Percentiles rank a stretch among this genome's conserved stretches.
phyloP scores from a whole-genome alignment of 2,797 vertebrate species.

The Sylvilagus floridanus region DNA sequence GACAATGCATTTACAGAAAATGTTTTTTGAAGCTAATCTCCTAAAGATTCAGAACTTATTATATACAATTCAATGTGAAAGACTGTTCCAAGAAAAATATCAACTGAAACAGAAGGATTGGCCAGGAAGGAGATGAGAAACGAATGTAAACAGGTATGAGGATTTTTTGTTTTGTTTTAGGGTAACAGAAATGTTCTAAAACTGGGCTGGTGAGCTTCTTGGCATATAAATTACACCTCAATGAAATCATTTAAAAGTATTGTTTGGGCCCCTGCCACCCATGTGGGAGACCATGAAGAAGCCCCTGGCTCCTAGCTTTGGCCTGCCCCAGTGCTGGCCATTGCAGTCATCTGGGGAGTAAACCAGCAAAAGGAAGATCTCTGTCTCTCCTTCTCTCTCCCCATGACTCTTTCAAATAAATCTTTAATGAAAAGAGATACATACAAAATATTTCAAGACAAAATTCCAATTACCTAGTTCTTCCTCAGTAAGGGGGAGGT shows the following conservation, averaged over 20 bases:
- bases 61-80: background rate
- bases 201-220: background rate
- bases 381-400: too few relatives aligned
- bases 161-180: background rate
- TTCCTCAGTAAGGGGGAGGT: constrained; percentile 92
- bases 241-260: background rate
- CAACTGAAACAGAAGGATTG: background rate
- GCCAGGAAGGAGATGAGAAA: background rate
- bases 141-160: background rate
- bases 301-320: too few relatives aligned
- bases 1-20: background rate
- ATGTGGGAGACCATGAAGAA: too few relatives aligned
- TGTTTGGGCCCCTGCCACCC: too few relatives aligned
- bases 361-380: too few relatives aligned
- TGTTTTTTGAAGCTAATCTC: background rate
- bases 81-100: constrained; percentile 1
- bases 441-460: background rate
- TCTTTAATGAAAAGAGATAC: too few relatives aligned
- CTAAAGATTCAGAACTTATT: constrained; percentile 33
- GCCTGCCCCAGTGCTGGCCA: too few relatives aligned
- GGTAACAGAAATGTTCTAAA: background rate
- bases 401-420: too few relatives aligned
- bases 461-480: constrained; percentile 90
- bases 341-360: too few relatives aligned
- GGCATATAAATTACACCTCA: background rate